Evolutionary conservation across 2,113 vertebrate species (phyloP).

Genomic region (Charadrius vociferus): DNA sequence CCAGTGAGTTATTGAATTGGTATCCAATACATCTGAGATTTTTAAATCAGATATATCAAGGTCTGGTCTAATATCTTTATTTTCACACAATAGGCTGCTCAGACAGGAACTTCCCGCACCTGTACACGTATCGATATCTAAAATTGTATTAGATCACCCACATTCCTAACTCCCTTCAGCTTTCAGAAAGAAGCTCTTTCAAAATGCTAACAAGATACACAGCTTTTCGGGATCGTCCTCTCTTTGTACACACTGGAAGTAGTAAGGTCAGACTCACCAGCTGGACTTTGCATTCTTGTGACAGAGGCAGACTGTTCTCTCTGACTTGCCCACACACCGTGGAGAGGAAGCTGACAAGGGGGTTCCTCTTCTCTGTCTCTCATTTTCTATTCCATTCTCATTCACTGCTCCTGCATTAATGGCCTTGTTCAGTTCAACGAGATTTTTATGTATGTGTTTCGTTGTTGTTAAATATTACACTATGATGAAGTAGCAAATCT

Average conservation of each 20-base stretch:
- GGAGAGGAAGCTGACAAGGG: neutral
- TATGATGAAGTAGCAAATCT: neutral
- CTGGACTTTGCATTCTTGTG: neutral
- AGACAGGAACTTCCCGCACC: neutral
- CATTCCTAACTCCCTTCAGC: neutral
- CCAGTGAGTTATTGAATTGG: neutral
- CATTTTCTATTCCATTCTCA: neutral
- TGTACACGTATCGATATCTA: neutral
- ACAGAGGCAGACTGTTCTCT: neutral
- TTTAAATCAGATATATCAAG: neutral
- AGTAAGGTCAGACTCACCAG: neutral
- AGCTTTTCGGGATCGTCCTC: neutral
- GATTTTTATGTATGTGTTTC: neutral
- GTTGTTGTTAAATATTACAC: neutral
- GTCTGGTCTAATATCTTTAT: neutral
- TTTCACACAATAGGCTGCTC: neutral
- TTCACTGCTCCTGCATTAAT: neutral
- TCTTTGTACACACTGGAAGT: neutral
- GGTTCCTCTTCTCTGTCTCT: neutral
- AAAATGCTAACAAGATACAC: neutral
- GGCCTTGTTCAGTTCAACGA: neutral
- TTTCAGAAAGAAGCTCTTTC: neutral
- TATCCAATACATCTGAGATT: neutral
- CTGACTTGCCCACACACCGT: accelerated
- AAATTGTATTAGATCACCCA: neutral